phyloP scores from a whole-genome alignment of 2,888 invertebrate species.

The Phortica okadai region DNA sequence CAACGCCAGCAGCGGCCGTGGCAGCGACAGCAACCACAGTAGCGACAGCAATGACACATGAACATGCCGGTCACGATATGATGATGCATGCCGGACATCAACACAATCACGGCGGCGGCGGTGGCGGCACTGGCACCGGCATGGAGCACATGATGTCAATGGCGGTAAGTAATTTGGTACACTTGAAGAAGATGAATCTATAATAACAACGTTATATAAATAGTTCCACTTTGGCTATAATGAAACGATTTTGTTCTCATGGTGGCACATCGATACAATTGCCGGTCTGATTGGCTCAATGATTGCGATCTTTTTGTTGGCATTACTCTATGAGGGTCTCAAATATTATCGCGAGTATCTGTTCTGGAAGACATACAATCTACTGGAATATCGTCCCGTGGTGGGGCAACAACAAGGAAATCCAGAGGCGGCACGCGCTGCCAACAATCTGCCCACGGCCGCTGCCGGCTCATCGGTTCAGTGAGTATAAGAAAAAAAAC shows the following conservation, averaged over 20 bases:
- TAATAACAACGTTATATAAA: constrained; percentile 40
- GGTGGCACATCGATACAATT: constrained; percentile 86
- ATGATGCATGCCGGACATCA: constrained; percentile 51
- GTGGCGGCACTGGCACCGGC: constrained; percentile 55
- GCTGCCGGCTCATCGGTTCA: constrained; percentile 81
- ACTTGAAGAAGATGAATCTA: too few relatives aligned
- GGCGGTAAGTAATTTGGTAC: constrained; percentile 65
- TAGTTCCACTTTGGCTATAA: constrained; percentile 87
- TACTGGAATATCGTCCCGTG: constrained; percentile 90
- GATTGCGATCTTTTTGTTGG: constrained; percentile 93
- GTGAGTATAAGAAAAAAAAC: constrained; percentile 79
- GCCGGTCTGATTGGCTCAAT: constrained; percentile 92
- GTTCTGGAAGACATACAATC: constrained; percentile 91
- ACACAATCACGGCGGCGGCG: constrained; percentile 36
- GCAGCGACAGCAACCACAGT: constrained; percentile 46
- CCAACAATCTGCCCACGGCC: constrained; percentile 68
- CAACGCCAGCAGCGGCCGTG: constrained; percentile 39
- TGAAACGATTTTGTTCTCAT: constrained; percentile 88
- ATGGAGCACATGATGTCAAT: constrained; percentile 77
- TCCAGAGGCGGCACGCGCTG: constrained; percentile 77
- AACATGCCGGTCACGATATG: constrained; percentile 44
- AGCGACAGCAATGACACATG: constrained; percentile 46
- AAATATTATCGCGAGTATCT: constrained; percentile 86
- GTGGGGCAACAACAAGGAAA: constrained; percentile 80
- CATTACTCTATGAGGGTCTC: constrained; percentile 93